A percentile compares a stretch with the other conserved stretches of the same genome.
phyloP scores from a whole-genome alignment of 2,888 invertebrate genomes.

The Anoplius nigerrimus region DNA sequence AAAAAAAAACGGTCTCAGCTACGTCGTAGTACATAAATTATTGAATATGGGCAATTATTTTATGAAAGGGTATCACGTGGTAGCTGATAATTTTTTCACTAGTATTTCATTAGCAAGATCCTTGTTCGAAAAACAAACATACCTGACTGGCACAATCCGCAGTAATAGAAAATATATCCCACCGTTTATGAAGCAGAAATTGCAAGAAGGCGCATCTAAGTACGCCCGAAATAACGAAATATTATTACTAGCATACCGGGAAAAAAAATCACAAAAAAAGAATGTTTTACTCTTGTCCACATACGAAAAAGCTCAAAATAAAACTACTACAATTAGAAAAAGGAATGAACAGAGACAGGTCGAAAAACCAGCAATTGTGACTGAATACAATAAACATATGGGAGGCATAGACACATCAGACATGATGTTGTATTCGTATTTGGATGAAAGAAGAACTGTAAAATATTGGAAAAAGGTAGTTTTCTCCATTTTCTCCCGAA shows the following conservation, averaged over 20 bases:
- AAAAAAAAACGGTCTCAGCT: slow-evolving; percentile 13
- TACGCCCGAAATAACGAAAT: slow-evolving; percentile 43
- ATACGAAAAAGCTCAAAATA: too few relatives aligned
- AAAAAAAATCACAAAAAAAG: slow-evolving; percentile 51
- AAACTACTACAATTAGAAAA: slow-evolving; percentile 35
- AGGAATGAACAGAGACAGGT: slow-evolving; percentile 25
- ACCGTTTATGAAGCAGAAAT: too few relatives aligned
- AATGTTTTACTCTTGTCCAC: too few relatives aligned
- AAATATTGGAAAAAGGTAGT: slow-evolving; percentile 58
- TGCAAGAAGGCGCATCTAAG: slow-evolving; percentile 42
- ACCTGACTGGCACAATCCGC: too few relatives aligned
- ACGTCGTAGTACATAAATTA: slow-evolving; percentile 26
- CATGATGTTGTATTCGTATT: slow-evolving; percentile 55
- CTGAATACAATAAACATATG: slow-evolving; percentile 51
- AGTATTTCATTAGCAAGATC: slow-evolving; percentile 24
- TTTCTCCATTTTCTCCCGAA: too few relatives aligned
- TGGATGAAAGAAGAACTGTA: slow-evolving; percentile 48
- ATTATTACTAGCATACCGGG: slow-evolving; percentile 48
- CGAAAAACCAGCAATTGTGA: slow-evolving; percentile 31
- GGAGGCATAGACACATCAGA: slow-evolving; percentile 55
- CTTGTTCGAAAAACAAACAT: slow-evolving; percentile 25
- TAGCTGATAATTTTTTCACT: slow-evolving; percentile 23
- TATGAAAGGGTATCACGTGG: slow-evolving; percentile 28
- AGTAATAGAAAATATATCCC: too few relatives aligned
- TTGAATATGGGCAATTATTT: too few relatives aligned